These are phyloP conservation scores for Oopsacas minuta DNA, from an alignment of 37 sponge, comb jelly and placozoan species.

Conservation along the genomic window DNA sequence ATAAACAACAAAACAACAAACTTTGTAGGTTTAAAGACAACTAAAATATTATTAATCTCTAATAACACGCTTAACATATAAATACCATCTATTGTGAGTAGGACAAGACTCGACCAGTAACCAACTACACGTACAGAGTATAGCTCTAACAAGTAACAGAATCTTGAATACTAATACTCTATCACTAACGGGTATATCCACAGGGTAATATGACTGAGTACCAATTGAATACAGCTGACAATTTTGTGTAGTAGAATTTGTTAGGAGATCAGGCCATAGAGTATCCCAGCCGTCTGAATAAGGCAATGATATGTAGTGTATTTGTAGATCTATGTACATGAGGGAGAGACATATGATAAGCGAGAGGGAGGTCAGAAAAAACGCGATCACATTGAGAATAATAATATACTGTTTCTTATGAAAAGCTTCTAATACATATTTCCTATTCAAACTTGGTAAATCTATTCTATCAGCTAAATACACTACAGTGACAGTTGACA, in stretches of 20 bases:
- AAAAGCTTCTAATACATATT: neutral
- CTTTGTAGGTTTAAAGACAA: no score
- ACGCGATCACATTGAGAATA: neutral
- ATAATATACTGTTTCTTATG: neutral
- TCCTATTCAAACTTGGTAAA: neutral
- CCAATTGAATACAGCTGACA: neutral
- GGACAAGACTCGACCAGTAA: neutral
- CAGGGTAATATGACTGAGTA: neutral
- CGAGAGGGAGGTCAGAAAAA: neutral
- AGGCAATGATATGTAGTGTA: neutral
- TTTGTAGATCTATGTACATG: neutral
- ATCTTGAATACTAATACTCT: neutral
- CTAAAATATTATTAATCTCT: no score
- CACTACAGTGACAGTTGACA: neutral
- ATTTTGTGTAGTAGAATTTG: neutral
- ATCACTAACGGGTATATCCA: neutral
- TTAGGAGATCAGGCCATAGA: neutral
- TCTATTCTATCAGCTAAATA: constrained; percentile 1
- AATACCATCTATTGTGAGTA: constrained; percentile 9
- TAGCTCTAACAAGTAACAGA: neutral
- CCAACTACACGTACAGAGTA: neutral
- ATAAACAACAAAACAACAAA: no score
- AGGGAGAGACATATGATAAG: neutral
- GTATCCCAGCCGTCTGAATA: neutral
- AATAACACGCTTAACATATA: neutral